Conservation (phyloP, 2,113 vertebrate species). For the Embiotoca jacksoni region DNA sequence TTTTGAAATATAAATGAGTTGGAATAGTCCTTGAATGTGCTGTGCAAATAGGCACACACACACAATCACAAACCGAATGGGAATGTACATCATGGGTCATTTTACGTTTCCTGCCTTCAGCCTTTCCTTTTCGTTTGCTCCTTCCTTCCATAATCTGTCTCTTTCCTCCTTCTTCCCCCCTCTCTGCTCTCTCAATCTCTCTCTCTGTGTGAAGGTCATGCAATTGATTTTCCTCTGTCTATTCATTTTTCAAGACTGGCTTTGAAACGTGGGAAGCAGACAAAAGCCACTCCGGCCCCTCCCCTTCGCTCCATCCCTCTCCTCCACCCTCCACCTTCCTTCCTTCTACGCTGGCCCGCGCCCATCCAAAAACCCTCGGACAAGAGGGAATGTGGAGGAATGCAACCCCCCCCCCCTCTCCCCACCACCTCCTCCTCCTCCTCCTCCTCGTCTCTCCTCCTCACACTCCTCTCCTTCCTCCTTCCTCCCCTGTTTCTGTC, state of each 20-base stretch:
- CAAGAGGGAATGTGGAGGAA: conserved; percentile 67
- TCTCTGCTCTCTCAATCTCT: conserved; percentile 63
- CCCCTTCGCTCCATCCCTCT: conserved; percentile 66
- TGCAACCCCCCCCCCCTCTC: conserved; percentile 13
- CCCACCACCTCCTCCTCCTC: background rate
- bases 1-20: conserved; percentile 70
- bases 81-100: conserved; percentile 75
- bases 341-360: conserved; percentile 59
- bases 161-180: conserved; percentile 57
- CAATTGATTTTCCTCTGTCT: conserved; percentile 90
- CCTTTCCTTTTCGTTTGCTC: conserved; percentile 69
- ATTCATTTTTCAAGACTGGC: conserved; percentile 90
- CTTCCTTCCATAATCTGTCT: conserved; percentile 75
- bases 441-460: background rate
- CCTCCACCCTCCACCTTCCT: conserved; percentile 65
- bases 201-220: conserved; percentile 87
- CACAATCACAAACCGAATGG: conserved; percentile 41
- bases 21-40: conserved; percentile 66
- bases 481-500: conserved; percentile 44
- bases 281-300: conserved; percentile 84
- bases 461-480: conserved; percentile 33
- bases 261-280: conserved; percentile 91
- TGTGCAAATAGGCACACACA: conserved; percentile 45
- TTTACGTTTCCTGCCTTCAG: conserved; percentile 73
- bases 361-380: conserved; percentile 60